phyloP scores from a whole-genome alignment of 2,797 vertebrate species.

The Trichosurus vulpecula region DNA sequence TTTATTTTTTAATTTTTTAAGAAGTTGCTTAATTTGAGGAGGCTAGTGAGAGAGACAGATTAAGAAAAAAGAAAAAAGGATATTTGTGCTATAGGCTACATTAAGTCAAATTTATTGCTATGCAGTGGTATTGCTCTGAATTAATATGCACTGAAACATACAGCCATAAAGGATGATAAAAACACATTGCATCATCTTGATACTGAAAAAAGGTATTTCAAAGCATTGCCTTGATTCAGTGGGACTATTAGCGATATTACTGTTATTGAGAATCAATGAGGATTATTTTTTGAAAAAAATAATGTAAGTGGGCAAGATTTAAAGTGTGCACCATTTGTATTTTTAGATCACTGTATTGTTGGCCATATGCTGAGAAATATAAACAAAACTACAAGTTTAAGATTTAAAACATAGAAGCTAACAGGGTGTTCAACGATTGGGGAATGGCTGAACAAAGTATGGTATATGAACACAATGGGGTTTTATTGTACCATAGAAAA shows the following conservation, averaged over 20 bases:
- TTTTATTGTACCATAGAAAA: not conserved
- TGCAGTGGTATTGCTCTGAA: not conserved
- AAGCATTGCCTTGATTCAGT: not conserved
- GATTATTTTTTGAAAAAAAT: not conserved
- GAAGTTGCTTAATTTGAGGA: not conserved
- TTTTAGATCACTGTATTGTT: not conserved
- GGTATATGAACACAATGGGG: not conserved
- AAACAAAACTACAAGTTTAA: not conserved
- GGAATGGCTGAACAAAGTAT: not conserved
- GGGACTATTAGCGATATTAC: not conserved
- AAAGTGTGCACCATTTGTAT: not conserved
- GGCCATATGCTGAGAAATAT: not conserved
- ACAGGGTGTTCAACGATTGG: not conserved
- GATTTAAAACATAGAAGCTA: not conserved
- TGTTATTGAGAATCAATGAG: not conserved
- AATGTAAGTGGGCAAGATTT: not conserved
- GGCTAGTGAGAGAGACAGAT: not conserved
- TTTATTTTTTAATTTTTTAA: not conserved
- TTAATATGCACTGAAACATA: not conserved
- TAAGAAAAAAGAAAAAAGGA: not conserved
- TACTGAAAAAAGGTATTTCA: not conserved
- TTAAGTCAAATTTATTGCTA: not conserved
- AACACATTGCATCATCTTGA: not conserved
- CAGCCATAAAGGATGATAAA: not conserved
- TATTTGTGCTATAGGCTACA: not conserved